Evolutionary conservation across 2,888 invertebrate genomes (phyloP), one percentile per base, ranked within the genome.

Genomic region (Pseudococcus jackbeardsleyi): DNA sequence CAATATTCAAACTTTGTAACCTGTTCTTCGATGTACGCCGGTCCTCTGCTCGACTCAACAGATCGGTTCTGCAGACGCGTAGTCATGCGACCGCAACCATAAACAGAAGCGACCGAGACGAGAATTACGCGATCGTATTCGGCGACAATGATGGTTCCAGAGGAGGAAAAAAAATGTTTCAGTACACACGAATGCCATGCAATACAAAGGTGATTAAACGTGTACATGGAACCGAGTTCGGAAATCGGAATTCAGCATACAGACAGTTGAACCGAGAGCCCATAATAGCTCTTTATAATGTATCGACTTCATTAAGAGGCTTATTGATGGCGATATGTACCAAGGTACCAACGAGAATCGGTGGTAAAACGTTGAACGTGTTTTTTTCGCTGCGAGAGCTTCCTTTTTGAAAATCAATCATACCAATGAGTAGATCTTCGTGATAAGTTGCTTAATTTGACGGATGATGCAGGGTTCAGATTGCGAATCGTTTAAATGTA

Each of bases 201-300:
- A 50, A 84, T 50, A 50, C 50, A 84, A 84, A 84, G 84, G 50
- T 84, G 84, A 84, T 84, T 84, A 84, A 84, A 84, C 84, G 84
- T 50, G 15, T 50, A 82, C 48, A 26, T 46, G 39, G 39, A 72
- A 72, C 33, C 72, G 33, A 12, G 6, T 72, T 54, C 54, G 54
- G 26, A 26, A 54, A 48, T 84, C 84, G 1, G 15, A 7, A n/a
- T 42, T 50, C 48, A 22, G 22, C 22, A 26, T 22, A 8, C n/a
- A 46, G 15, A 46, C 22, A 22, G 17, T 72, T 48, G 50, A 84
- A 84, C 48, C 84, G 26, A 84, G 17, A 84, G 26, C 50, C 26
- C 54, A 54, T 54, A 54, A 59, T 19, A 59, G n/a, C 59, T 59
- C 19, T 19, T 59, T 11, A 59, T 59, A 48, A 84, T 17, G 2